Evolutionary conservation across 2,888 invertebrate species (phyloP).

Genomic region (Hyposoter dolosus): DNA sequence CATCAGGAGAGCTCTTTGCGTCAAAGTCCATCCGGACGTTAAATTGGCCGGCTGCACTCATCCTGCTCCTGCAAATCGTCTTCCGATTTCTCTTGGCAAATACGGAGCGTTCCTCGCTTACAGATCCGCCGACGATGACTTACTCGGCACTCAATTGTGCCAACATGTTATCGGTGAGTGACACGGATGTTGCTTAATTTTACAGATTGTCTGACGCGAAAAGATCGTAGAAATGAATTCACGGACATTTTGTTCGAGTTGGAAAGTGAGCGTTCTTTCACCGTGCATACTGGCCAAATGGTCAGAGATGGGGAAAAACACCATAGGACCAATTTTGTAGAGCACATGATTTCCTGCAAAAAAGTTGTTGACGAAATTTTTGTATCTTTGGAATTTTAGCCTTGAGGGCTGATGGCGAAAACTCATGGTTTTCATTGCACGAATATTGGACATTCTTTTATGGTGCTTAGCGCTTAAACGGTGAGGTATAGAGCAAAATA

Average conservation of each 20-base stretch:
- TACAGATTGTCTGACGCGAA: background rate
- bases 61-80: slow-evolving; percentile 87
- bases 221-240: background rate
- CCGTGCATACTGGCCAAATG: background rate
- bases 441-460: too few species aligned
- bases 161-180: slow-evolving; percentile 95
- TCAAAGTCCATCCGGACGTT: slow-evolving; percentile 87
- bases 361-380: background rate
- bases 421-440: background rate
- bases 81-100: slow-evolving; percentile 90
- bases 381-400: background rate
- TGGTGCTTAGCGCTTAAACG: too few species aligned
- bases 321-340: background rate
- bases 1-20: slow-evolving; percentile 91
- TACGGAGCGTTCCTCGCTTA: slow-evolving; percentile 94
- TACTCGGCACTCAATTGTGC: slow-evolving; percentile 91
- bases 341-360: background rate
- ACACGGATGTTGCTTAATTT: background rate
- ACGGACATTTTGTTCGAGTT: background rate
- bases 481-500: background rate
- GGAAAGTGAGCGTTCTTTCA: background rate
- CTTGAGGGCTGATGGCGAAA: background rate
- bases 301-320: background rate
- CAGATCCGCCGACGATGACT: slow-evolving; percentile 83
- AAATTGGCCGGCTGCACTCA: slow-evolving; percentile 92